These are phyloP conservation scores for Cydia amplana DNA, from an alignment of 1,140 invertebrate genomes.

Conservation along the genomic window DNA sequence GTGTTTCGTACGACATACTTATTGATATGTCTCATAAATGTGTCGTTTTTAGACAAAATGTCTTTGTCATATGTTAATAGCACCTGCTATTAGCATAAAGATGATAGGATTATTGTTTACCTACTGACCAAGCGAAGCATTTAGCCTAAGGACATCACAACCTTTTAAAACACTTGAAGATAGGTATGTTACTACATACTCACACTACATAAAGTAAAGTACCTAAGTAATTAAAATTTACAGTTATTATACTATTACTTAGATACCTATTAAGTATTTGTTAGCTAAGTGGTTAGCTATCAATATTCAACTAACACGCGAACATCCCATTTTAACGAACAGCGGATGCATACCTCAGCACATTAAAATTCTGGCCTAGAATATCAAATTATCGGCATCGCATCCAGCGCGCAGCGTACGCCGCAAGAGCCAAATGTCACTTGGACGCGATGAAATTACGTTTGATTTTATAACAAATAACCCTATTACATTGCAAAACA, in stretches of 20 bases:
- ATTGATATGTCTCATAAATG: too few relatives aligned
- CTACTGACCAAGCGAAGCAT: too few relatives aligned
- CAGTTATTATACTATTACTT: not conserved
- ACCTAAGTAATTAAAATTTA: too few relatives aligned
- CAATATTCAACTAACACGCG: not conserved
- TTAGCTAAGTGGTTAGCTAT: not conserved
- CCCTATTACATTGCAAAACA: slow-evolving; percentile 58
- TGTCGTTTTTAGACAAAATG: too few relatives aligned
- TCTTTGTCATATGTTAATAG: too few relatives aligned
- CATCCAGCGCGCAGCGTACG: not conserved
- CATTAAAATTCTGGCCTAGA: slow-evolving; percentile 28
- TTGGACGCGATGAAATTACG: slow-evolving; percentile 39
- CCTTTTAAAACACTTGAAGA: too few relatives aligned
- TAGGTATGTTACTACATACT: too few relatives aligned
- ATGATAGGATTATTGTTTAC: too few relatives aligned
- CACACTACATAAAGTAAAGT: too few relatives aligned
- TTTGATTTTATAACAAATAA: slow-evolving; percentile 56
- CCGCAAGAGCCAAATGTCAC: slow-evolving; percentile 25
- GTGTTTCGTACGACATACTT: too few relatives aligned
- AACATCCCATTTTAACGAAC: not conserved
- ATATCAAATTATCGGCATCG: slow-evolving; percentile 10
- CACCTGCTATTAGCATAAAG: too few relatives aligned
- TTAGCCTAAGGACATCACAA: too few relatives aligned
- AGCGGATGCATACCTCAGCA: slow-evolving; percentile 1
- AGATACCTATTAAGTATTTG: not conserved